Conservation (phyloP, 2,888 invertebrate species). For the Carterocephalus palaemon region DNA sequence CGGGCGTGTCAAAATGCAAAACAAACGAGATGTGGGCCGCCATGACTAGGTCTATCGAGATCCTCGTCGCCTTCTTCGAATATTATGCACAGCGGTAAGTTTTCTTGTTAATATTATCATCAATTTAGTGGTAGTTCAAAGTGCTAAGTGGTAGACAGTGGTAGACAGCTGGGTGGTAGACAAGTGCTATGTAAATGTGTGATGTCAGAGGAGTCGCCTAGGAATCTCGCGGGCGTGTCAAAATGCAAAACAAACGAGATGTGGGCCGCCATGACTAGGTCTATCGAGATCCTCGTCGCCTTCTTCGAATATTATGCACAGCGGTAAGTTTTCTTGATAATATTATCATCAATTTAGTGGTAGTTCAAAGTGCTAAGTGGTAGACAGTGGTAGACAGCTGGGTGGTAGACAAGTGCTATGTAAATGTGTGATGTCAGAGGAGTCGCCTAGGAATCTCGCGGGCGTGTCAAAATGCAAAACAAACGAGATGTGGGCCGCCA, state of each 20-base stretch:
- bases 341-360: too few relatives aligned
- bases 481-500: slow-evolving; percentile 88
- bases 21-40: slow-evolving; percentile 88
- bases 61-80: slow-evolving; percentile 89
- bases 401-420: too few relatives aligned
- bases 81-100: slow-evolving; percentile 87
- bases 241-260: slow-evolving; percentile 81
- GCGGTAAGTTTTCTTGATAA: slow-evolving; percentile 78
- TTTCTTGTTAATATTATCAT: too few relatives aligned
- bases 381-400: too few relatives aligned
- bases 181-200: slow-evolving; percentile 33
- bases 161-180: too few relatives aligned
- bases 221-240: slow-evolving; percentile 50
- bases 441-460: slow-evolving; percentile 46
- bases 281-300: slow-evolving; percentile 88
- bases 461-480: slow-evolving; percentile 73
- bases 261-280: slow-evolving; percentile 90
- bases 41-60: slow-evolving; percentile 88
- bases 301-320: slow-evolving; percentile 90
- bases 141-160: too few relatives aligned
- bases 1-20: slow-evolving; percentile 71
- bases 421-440: slow-evolving; percentile 60
- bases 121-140: too few relatives aligned
- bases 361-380: too few relatives aligned
- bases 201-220: slow-evolving; percentile 68